A percentile compares a stretch with the other conserved stretches of the same genome.
These are phyloP conservation scores for Dermochelys coriacea DNA, from an alignment of 2,797 vertebrate species.

Conservation along the genomic window DNA sequence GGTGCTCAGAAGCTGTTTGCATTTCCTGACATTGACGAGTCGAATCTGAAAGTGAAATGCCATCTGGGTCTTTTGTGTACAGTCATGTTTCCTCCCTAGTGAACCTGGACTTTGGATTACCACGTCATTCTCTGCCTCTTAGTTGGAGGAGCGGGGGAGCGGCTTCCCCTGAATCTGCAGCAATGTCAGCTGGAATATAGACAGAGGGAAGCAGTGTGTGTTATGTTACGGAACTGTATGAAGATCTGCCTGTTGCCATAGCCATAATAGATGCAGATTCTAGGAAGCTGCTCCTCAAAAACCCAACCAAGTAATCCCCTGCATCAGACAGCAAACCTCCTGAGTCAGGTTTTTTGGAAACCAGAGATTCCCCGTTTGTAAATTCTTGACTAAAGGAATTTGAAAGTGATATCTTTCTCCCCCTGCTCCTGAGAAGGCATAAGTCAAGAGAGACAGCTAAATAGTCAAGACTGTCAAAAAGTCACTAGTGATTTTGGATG, in stretches of 20 bases:
- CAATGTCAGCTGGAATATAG: background rate
- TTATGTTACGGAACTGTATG: rapidly evolving
- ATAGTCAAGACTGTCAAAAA: background rate
- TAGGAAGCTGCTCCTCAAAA: background rate
- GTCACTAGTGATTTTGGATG: background rate
- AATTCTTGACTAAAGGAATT: background rate
- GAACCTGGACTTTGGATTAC: background rate
- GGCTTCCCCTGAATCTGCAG: background rate
- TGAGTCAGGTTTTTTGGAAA: background rate
- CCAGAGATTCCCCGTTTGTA: background rate
- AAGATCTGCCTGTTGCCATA: background rate
- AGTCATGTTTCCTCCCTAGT: background rate
- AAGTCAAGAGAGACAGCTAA: background rate
- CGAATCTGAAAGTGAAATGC: conserved; percentile 32
- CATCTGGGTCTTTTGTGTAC: background rate
- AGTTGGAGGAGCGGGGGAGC: rapidly evolving
- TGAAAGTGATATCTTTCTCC: background rate
- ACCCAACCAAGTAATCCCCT: background rate
- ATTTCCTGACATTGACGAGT: background rate
- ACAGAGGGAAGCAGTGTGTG: background rate
- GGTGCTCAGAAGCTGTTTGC: too few relatives aligned
- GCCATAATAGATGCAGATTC: background rate
- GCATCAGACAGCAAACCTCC: background rate
- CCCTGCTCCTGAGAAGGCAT: rapidly evolving
- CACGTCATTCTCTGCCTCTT: background rate